Conservation (phyloP, 2,888 invertebrate genomes). For the Gnatocerus cornutus region DNA sequence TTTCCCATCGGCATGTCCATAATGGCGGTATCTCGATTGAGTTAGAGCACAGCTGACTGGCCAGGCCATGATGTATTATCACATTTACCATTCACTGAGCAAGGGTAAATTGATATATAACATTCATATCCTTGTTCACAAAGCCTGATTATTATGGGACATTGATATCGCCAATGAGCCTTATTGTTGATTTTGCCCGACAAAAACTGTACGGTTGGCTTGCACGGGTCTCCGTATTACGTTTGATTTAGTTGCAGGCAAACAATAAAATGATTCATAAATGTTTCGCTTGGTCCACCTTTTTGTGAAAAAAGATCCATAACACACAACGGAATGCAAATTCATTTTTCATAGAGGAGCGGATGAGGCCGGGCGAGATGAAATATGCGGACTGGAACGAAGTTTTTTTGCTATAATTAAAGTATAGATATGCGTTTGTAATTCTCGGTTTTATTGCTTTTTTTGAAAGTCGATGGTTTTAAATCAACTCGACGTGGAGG, state of each 20-base stretch:
- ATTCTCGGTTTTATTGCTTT: too few species aligned
- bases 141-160: conserved; percentile 62
- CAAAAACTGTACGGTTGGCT: conserved; percentile 45
- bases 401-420: too few species aligned
- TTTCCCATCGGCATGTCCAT: conserved; percentile 42
- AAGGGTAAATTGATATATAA: conserved; percentile 64
- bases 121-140: conserved; percentile 62
- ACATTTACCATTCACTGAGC: conserved; percentile 63
- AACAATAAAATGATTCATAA: conserved; percentile 52
- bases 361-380: neutral
- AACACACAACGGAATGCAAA: conserved; percentile 29
- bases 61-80: conserved; percentile 62
- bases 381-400: too few species aligned
- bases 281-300: conserved; percentile 33
- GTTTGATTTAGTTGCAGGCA: conserved; percentile 46
- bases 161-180: conserved; percentile 61
- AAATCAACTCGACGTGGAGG: too few species aligned
- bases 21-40: conserved; percentile 56
- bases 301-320: conserved; percentile 18
- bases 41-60: conserved; percentile 59
- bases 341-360: conserved; percentile 24
- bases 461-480: too few species aligned
- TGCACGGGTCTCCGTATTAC: conserved; percentile 34
- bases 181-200: conserved; percentile 55
- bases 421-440: too few species aligned